These are phyloP conservation scores for Nycticryphes semicollaris DNA, from an alignment of 2,113 vertebrate species.

Conservation along the genomic window DNA sequence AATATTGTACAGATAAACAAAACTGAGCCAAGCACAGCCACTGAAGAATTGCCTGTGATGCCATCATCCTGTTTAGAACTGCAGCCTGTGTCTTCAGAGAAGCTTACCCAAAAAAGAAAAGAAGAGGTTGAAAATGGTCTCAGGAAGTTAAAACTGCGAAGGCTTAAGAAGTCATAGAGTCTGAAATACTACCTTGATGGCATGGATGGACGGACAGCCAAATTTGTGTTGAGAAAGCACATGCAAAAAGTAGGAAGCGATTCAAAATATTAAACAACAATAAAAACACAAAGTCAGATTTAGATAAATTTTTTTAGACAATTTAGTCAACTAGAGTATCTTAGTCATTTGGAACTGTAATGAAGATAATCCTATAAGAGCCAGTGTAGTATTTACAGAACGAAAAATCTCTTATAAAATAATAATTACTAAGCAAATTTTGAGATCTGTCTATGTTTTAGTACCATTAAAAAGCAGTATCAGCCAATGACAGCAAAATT, in stretches of 20 bases:
- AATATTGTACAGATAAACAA: slow-evolving; percentile 74
- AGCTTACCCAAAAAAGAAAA: slow-evolving; percentile 49
- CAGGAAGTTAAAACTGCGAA: slow-evolving; percentile 79
- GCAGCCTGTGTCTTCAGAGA: slow-evolving; percentile 64
- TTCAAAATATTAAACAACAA: neutral
- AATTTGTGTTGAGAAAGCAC: neutral
- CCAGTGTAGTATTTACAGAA: neutral
- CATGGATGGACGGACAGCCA: neutral
- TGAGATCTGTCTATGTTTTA: neutral
- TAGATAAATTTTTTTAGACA: neutral
- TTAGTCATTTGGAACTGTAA: neutral
- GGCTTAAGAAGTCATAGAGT: slow-evolving; percentile 71
- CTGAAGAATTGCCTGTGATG: slow-evolving; percentile 75
- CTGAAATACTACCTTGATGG: neutral
- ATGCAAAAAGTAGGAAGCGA: neutral
- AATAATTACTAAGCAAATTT: neutral
- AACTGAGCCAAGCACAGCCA: slow-evolving; percentile 71
- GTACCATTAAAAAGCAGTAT: neutral
- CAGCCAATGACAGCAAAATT: neutral
- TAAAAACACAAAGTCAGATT: neutral
- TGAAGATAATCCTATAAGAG: neutral
- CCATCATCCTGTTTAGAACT: slow-evolving; percentile 61
- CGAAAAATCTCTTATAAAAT: neutral
- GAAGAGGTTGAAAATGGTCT: slow-evolving; percentile 70
- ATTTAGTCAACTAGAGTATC: neutral